These are phyloP conservation scores for Limonius californicus DNA, from an alignment of 1,140 invertebrate species.

Conservation along the genomic window DNA sequence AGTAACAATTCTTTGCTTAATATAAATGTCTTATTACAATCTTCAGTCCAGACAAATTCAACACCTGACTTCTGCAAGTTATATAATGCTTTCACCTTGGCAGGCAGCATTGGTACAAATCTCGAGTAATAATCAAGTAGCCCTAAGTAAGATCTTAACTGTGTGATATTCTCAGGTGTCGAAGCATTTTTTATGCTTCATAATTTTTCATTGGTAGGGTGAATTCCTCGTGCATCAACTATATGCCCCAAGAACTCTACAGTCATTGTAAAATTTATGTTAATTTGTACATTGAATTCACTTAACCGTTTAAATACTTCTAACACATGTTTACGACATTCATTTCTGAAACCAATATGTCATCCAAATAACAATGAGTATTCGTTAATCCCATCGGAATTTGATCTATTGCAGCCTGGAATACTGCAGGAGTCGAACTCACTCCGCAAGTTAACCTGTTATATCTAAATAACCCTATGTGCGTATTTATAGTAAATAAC, in stretches of 20 bases:
- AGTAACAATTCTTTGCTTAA: constrained; percentile 34
- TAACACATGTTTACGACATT: not conserved
- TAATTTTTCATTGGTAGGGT: not conserved
- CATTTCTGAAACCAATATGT: constrained; percentile 38
- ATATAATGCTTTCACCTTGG: too few relatives aligned
- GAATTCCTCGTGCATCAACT: not conserved
- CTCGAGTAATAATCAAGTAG: not conserved
- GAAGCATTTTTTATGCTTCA: not conserved
- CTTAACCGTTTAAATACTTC: not conserved
- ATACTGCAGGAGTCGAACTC: not conserved
- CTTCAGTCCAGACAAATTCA: constrained; percentile 41
- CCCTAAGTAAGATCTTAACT: not conserved
- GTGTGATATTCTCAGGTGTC: not conserved
- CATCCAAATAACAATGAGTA: too few relatives aligned
- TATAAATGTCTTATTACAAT: constrained; percentile 40
- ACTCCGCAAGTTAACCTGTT: not conserved
- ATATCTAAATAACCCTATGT: not conserved
- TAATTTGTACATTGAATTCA: not conserved
- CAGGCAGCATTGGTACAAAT: not conserved
- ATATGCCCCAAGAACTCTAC: not conserved
- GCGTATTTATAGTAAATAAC: constrained; percentile 17
- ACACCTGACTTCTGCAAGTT: too few relatives aligned
- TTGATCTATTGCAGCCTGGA: too few relatives aligned
- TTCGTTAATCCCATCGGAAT: too few relatives aligned
- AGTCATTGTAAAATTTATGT: not conserved